phyloP scores from a whole-genome alignment of 2,888 invertebrate species.

The Leptothorax acervorum region DNA sequence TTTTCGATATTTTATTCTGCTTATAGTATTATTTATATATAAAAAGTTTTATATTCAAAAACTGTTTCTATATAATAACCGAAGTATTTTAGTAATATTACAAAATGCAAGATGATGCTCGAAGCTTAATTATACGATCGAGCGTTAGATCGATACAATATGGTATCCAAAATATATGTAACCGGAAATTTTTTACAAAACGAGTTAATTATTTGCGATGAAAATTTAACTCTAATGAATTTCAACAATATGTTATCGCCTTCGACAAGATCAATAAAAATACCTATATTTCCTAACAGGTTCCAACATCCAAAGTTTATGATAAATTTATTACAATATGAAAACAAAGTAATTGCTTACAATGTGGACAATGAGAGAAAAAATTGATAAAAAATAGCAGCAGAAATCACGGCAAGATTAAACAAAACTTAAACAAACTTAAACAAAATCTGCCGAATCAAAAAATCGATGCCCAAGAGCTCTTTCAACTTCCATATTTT shows the following conservation, averaged over 20 bases:
- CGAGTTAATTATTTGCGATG: neutral
- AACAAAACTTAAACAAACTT: neutral
- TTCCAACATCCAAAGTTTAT: neutral
- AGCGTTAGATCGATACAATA: neutral
- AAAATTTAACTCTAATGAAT: neutral
- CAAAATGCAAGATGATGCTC: neutral
- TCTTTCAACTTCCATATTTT: neutral
- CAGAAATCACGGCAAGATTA: neutral
- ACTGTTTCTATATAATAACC: neutral
- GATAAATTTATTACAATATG: neutral
- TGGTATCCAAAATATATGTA: neutral
- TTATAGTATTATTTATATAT: slow-evolving; percentile 2
- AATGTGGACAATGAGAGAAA: neutral
- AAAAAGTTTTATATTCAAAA: neutral
- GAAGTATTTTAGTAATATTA: neutral
- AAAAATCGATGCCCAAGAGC: neutral
- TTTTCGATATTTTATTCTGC: neutral
- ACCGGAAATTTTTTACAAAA: neutral
- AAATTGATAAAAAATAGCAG: neutral
- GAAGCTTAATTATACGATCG: no score
- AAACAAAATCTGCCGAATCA: neutral
- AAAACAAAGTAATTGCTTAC: neutral
- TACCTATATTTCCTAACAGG: neutral
- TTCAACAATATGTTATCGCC: neutral
- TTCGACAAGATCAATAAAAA: neutral